Evolutionary conservation across 2,888 invertebrate species (phyloP).

Genomic region (Strigamia transsilvanica): DNA sequence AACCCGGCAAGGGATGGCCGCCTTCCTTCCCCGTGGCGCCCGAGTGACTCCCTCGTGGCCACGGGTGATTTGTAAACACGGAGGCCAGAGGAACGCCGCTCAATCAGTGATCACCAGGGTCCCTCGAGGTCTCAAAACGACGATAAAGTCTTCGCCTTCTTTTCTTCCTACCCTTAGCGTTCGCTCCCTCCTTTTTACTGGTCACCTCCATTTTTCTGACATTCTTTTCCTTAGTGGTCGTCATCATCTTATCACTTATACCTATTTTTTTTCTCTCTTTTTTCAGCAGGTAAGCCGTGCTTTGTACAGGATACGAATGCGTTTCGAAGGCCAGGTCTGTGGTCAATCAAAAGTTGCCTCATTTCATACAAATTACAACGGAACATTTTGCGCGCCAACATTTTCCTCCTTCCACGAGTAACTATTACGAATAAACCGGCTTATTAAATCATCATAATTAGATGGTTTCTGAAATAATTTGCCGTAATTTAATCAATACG

Average conservation of each 20-base stretch:
- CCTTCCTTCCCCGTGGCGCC: background rate
- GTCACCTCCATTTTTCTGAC: slow-evolving; percentile 15
- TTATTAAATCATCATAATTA: background rate
- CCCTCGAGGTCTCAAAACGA: slow-evolving; percentile 8
- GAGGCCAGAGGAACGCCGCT: slow-evolving; percentile 3
- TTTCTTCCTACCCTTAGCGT: slow-evolving; percentile 9
- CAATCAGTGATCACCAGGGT: background rate
- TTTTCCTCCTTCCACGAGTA: too few species aligned
- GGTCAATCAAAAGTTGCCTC: background rate
- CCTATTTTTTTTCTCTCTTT: slow-evolving; percentile 18
- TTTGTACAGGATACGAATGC: background rate
- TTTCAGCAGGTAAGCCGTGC: slow-evolving; percentile 15
- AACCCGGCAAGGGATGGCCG: slow-evolving; percentile 8
- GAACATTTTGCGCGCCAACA: too few species aligned
- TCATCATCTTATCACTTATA: slow-evolving; percentile 29
- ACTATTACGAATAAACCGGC: too few species aligned
- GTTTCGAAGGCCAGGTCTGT: background rate
- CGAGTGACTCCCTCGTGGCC: background rate
- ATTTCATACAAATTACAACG: too few species aligned
- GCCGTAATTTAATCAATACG: background rate
- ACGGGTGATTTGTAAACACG: slow-evolving; percentile 8
- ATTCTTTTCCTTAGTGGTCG: background rate
- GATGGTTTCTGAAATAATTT: background rate
- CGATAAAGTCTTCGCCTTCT: slow-evolving; percentile 6
- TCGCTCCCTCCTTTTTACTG: slow-evolving; percentile 7